Conservation (phyloP, 1,140 invertebrate species). For the Fopius arisanus region DNA sequence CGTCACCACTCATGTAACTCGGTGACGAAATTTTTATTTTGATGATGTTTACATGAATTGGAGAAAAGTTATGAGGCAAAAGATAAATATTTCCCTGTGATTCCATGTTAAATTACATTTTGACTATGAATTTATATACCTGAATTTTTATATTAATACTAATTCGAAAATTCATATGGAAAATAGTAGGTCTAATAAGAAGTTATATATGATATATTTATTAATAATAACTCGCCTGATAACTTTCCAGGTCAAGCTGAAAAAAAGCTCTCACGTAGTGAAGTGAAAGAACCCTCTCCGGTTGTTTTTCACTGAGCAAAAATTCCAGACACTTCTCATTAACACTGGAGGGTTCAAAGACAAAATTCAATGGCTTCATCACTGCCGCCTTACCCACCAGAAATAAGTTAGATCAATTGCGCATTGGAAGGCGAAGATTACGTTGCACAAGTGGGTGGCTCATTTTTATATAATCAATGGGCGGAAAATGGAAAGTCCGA, state of each 20-base stretch:
- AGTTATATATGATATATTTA: too few species aligned
- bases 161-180: too few species aligned
- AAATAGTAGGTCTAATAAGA: conserved; percentile 31
- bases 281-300: not conserved
- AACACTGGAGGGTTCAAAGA: not conserved
- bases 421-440: not conserved
- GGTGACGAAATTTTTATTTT: too few species aligned
- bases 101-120: too few species aligned
- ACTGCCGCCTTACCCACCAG: not conserved
- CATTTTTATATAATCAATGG: not conserved
- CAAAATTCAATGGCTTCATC: not conserved
- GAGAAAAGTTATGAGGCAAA: too few species aligned
- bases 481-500: not conserved
- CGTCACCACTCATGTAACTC: too few species aligned
- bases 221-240: conserved; percentile 29
- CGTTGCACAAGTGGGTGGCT: not conserved
- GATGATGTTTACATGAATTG: too few species aligned
- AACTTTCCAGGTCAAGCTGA: conserved; percentile 19
- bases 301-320: not conserved
- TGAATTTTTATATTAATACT: too few species aligned
- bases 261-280: not conserved
- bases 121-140: too few species aligned
- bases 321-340: not conserved
- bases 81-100: conserved; percentile 42
- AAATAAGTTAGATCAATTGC: not conserved